phyloP scores from a whole-genome alignment of 2,113 vertebrate genomes.

The Xiphias gladius region DNA sequence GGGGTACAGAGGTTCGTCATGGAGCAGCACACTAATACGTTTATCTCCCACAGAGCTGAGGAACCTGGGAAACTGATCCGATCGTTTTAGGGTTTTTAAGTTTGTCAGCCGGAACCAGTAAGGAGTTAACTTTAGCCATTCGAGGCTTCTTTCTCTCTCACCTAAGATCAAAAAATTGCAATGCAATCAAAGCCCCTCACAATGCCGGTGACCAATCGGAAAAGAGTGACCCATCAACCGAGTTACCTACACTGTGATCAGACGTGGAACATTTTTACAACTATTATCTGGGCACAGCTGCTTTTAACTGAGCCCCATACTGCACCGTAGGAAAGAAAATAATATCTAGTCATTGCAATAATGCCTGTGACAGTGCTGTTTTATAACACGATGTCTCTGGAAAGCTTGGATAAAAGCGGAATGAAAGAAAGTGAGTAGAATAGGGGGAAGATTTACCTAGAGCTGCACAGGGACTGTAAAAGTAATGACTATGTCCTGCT shows the following conservation, averaged over 20 bases:
- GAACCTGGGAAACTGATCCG: neutral
- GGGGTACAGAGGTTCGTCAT: neutral
- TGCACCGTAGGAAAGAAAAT: neutral
- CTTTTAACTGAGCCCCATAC: neutral
- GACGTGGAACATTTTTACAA: neutral
- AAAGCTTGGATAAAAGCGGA: constrained; percentile 7
- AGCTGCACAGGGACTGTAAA: neutral
- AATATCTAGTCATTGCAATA: neutral
- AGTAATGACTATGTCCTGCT: neutral
- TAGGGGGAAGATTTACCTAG: neutral
- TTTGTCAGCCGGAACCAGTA: neutral
- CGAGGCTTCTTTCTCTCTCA: neutral
- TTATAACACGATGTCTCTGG: neutral
- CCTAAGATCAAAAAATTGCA: constrained; percentile 5
- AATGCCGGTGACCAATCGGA: neutral
- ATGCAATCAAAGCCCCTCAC: neutral
- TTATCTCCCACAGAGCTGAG: neutral
- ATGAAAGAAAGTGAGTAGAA: neutral
- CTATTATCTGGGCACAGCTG: neutral
- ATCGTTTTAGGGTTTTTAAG: neutral
- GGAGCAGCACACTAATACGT: neutral
- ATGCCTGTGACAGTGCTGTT: neutral
- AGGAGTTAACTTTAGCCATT: neutral
- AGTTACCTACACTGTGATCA: neutral
- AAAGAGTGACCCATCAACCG: neutral